These are phyloP conservation scores for Carcharodon carcharias DNA, from an alignment of 2,797 vertebrate genomes.

Conservation along the genomic window DNA sequence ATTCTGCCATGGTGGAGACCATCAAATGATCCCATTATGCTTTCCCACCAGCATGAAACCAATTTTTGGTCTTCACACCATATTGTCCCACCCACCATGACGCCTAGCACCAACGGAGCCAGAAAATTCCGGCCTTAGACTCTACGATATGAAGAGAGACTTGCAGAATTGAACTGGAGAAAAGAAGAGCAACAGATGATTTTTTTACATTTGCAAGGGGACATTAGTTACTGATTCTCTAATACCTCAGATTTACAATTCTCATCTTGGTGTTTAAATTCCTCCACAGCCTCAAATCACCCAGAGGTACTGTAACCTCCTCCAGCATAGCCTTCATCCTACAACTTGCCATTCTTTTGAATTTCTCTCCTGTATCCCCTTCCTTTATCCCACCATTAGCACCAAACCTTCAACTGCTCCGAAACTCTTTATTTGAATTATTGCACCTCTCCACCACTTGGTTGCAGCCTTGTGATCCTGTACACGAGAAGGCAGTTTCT, in stretches of 20 bases:
- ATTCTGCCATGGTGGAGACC: no score
- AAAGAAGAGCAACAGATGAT: background rate
- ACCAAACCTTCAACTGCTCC: background rate
- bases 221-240: background rate
- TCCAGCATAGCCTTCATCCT: background rate
- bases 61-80: no score
- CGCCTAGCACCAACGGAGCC: no score
- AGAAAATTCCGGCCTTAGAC: no score
- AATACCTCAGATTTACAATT: background rate
- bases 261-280: background rate
- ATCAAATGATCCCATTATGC: no score
- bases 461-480: background rate
- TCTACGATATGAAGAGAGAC: background rate
- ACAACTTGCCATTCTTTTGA: background rate
- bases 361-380: background rate
- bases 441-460: background rate
- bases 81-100: no score
- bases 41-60: no score
- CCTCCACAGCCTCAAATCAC: background rate
- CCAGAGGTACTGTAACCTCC: background rate
- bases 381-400: background rate
- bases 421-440: background rate
- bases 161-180: background rate
- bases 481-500: background rate
- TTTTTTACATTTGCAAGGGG: background rate